Evolutionary conservation across 1,140 invertebrate genomes (phyloP), one percentile per base, ranked within the genome.

Genomic region (Drosophila aff.): DNA sequence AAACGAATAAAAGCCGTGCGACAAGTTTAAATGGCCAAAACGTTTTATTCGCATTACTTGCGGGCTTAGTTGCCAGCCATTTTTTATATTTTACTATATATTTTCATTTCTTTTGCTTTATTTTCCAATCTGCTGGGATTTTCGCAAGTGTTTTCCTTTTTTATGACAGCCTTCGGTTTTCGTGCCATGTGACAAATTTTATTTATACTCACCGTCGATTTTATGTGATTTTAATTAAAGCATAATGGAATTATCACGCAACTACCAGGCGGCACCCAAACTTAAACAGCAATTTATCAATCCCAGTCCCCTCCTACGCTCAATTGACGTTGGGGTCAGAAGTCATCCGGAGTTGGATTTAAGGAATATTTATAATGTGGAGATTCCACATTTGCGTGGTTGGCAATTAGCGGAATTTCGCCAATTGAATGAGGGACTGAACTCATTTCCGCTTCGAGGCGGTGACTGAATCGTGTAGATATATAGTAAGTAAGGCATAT

Each of bases 11-110:
- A 72, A 84, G 53, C 82, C 59, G 73, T 62, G 82, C 82, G 77
- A 87, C 84, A 87, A 84, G 77, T 89, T 89, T 84, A 69, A 87
- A 76, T 86, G 76, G 71, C 79, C 67, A 73, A 80, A 83, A 80
- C 80, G 76, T 59, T 82, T 79, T 78, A 61, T 44, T 65, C 71
- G 52, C 50, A 78, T 79, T 78, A 61, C 31, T 64, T 21, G 52
- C 46, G 40, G 40, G 64, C 55, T 79, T 76, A 76, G 82, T 68
- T 74, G 76, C 82, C 82, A 82, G 76, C 82, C 83, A 87, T 80
- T 76, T 82, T 73, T 67, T 72, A 26, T 47, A 26, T 36, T 43
- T 43, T n/a, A 47, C 62, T 58, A 41, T 79, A 46, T 79, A 46
- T 62, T 21, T 44, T 36, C 61, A 74, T 66, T 60, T 64, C 61